Conservation (phyloP, 1,140 invertebrate genomes). For the Andricus grossulariae region DNA sequence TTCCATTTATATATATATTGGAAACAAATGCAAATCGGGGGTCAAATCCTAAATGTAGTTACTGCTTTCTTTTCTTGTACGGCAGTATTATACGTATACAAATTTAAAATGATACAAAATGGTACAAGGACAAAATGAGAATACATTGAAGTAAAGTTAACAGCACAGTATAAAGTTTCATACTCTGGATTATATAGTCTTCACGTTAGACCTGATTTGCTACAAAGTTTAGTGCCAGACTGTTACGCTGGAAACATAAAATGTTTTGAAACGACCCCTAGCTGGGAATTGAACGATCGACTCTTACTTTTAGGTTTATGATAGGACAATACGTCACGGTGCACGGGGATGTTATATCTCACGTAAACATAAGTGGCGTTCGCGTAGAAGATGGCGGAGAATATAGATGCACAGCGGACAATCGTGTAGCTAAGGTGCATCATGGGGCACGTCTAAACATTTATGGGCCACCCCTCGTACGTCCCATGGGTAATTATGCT, state of each 20-base stretch:
- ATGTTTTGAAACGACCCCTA: background rate
- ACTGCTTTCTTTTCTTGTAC: too few species aligned
- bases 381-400: conserved; percentile 94
- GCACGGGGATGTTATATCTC: conserved; percentile 94
- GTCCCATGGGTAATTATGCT: conserved; percentile 93
- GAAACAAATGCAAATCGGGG: too few species aligned
- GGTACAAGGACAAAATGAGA: too few species aligned
- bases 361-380: conserved; percentile 93
- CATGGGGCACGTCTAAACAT: conserved; percentile 93
- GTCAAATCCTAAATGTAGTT: too few species aligned
- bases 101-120: too few species aligned
- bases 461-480: conserved; percentile 91
- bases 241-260: background rate
- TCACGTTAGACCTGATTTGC: too few species aligned
- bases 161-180: too few species aligned
- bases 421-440: conserved; percentile 84
- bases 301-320: conserved; percentile 80
- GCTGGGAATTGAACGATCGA: conserved; percentile 1
- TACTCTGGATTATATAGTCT: too few species aligned
- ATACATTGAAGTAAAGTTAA: too few species aligned
- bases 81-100: too few species aligned
- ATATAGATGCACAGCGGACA: conserved; percentile 91
- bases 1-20: too few species aligned
- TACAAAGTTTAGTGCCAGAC: background rate
- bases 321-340: conserved; percentile 94